Evolutionary conservation across 2,888 invertebrate species (phyloP).

Genomic region (Erebia palarica): DNA sequence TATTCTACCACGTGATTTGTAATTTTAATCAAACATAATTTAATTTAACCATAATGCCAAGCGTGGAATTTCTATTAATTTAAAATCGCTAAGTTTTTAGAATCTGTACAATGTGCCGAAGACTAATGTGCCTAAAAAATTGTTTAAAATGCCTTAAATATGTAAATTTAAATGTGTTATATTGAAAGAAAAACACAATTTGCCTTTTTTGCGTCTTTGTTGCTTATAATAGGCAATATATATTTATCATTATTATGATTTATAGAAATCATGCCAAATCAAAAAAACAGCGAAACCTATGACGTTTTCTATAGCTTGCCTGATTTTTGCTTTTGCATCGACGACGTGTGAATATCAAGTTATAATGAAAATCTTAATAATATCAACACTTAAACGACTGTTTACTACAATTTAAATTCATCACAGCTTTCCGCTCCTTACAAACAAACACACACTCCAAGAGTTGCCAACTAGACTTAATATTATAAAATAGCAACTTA

Average conservation of each 20-base stretch:
- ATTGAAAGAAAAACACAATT: too few relatives aligned
- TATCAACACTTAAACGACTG: conserved; percentile 34
- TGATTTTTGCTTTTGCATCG: background rate
- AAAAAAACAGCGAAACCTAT: background rate
- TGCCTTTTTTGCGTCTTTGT: too few relatives aligned
- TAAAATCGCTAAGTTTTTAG: background rate
- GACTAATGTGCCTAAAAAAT: background rate
- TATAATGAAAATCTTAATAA: conserved; percentile 28
- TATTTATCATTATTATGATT: too few relatives aligned
- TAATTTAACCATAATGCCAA: background rate
- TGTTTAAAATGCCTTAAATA: too few relatives aligned
- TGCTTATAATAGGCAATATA: too few relatives aligned
- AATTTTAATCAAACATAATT: background rate
- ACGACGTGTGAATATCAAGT: conserved; percentile 6
- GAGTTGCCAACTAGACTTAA: background rate
- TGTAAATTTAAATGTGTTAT: too few relatives aligned
- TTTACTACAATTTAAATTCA: conserved; percentile 25
- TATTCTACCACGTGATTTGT: background rate
- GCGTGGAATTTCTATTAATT: background rate
- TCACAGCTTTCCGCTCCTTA: conserved; percentile 35
- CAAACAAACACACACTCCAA: background rate
- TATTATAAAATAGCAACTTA: background rate
- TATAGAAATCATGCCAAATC: background rate
- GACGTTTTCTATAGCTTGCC: background rate
- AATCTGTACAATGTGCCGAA: background rate